Base-by-base conservation (phyloP, 2,888 invertebrate genomes). In the Eutolmus rufibarbis region DNA sequence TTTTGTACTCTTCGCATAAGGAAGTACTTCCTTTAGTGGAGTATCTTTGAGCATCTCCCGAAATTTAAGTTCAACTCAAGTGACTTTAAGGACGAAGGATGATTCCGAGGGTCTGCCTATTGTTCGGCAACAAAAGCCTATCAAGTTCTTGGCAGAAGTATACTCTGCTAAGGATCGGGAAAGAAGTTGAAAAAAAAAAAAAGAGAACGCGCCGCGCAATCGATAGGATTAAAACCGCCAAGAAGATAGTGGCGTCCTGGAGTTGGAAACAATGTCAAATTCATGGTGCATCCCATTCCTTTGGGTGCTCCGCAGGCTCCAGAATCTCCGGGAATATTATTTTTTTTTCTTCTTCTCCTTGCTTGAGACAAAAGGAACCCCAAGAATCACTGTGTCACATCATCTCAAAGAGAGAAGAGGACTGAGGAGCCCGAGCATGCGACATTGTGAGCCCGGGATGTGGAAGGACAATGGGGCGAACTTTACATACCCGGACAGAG, bases 351-450 rank as follows among this genome's bases (percentile, higher is more conserved):
- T 12, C 12, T 66, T 56, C 34, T 82, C 56, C 56, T 37, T 23
- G 31, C 57, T 66, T 82, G n/a, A 82, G 37, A 82, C 82, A 82
- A 82, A 82, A 82, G 82, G 66, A 82, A 31, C 51, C 51, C 82
- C 23, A 57, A 46, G 66, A 56, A 51, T 82, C 82, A 82, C 57
- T 82, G 66, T 82, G 66, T 57, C 82, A 66, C 57, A 57, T 82
- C 57, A 57, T 82, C 66, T 56, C 82, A 82, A 82, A 37, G 34
- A 57, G 82, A 37, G n/a, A 57, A 23, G 57, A 57, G 34, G 34
- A 34, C 34, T 34, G 34, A 34, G 31, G 79, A 79, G 40, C 23
- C 19, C 14, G 16, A 51, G 34, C 66, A 34, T 31, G 57, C 82
- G 57, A 57, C 37, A 51, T 82, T 82, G 56, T 82, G 46, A 19